These are phyloP conservation scores for Pyrocoelia pectoralis DNA, from an alignment of 2,888 invertebrate genomes.

Conservation along the genomic window DNA sequence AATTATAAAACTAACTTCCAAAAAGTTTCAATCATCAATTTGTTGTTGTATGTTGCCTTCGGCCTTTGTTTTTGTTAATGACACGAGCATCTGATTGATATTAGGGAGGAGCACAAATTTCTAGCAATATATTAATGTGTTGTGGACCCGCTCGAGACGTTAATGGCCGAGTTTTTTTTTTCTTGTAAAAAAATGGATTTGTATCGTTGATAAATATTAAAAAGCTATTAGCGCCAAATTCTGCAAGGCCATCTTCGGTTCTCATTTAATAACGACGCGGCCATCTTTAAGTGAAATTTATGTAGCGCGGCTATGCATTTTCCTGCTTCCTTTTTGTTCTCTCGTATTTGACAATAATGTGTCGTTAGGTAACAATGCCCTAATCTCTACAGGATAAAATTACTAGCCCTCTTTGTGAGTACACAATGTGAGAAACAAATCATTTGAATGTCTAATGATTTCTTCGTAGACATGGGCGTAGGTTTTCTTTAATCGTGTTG, in stretches of 20 bases:
- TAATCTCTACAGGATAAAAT: slow-evolving; percentile 11
- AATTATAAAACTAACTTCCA: slow-evolving; percentile 44
- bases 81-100: slow-evolving; percentile 56
- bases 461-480: slow-evolving; percentile 22
- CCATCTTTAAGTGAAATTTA: no score
- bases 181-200: not conserved
- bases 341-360: not conserved
- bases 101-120: slow-evolving; percentile 54
- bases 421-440: slow-evolving; percentile 25
- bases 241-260: no score
- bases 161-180: slow-evolving; percentile 22
- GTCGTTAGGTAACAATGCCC: slow-evolving; percentile 3
- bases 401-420: slow-evolving; percentile 15
- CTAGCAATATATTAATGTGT: slow-evolving; percentile 54
- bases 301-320: no score
- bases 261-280: no score
- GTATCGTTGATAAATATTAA: not conserved
- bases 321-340: not conserved
- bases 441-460: slow-evolving; percentile 26
- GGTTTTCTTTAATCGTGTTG: slow-evolving; percentile 10
- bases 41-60: slow-evolving; percentile 49
- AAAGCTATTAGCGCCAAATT: not conserved
- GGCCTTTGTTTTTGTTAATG: slow-evolving; percentile 58
- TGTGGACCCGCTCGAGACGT: slow-evolving; percentile 45
- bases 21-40: slow-evolving; percentile 48